Evolutionary conservation across 2,797 vertebrate genomes (phyloP).

Genomic region (Dendrocincla fuliginosa): DNA sequence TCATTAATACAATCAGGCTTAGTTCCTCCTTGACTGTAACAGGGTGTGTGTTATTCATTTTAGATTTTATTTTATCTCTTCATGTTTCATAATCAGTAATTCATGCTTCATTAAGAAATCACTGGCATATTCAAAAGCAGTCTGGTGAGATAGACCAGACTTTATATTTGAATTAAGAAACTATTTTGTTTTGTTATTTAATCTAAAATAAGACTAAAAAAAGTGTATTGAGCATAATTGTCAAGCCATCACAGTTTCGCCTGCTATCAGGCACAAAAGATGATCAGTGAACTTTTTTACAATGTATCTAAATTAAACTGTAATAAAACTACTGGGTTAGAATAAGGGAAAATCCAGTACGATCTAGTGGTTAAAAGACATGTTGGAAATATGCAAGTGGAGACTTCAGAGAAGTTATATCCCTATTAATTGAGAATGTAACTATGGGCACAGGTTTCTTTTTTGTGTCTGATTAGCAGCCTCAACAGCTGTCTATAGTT

Average conservation of each 20-base stretch:
- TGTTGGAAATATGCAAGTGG: neutral
- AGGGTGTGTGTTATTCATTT: neutral
- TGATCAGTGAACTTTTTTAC: neutral
- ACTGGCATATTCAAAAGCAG: neutral
- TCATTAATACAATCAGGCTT: neutral
- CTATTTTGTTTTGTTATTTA: neutral
- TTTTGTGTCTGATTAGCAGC: neutral
- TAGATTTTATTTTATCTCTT: constrained; percentile 24
- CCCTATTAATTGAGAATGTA: neutral
- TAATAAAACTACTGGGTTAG: neutral
- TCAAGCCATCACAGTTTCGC: neutral
- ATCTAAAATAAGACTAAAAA: neutral
- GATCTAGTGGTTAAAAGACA: neutral
- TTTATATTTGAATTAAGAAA: neutral
- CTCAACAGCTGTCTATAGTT: neutral
- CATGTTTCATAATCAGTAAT: constrained; percentile 14
- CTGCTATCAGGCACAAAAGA: neutral
- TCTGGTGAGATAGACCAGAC: neutral
- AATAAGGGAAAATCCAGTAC: neutral
- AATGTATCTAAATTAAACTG: neutral
- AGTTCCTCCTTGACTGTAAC: neutral
- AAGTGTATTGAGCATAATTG: neutral
- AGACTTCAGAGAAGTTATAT: neutral
- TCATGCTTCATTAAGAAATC: constrained; percentile 2
- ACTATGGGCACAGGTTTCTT: neutral